phyloP scores from a whole-genome alignment of 1,140 invertebrate genomes.

The Pseudomyrmex sp. region DNA sequence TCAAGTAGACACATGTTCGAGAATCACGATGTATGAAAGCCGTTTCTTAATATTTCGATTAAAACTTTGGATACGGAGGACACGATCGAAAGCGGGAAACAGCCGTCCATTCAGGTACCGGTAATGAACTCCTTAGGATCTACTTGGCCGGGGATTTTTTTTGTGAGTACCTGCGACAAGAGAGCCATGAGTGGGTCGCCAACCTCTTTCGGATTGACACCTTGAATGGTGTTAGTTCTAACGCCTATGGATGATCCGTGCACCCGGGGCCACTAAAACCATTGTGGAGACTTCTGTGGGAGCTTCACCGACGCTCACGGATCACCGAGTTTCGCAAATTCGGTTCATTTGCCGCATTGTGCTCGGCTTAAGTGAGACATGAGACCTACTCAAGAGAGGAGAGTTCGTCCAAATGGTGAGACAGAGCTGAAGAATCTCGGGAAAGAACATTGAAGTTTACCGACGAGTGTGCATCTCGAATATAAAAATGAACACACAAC shows the following conservation, averaged over 20 bases:
- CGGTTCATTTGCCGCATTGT: conserved; percentile 85
- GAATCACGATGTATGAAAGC: conserved; percentile 48
- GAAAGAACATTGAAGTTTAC: conserved; percentile 85
- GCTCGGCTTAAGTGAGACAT: conserved; percentile 81
- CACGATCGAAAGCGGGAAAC: conserved; percentile 38
- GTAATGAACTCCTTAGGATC: conserved; percentile 80
- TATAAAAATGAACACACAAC: neutral
- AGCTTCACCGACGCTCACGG: conserved; percentile 50
- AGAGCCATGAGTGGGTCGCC: conserved; percentile 57
- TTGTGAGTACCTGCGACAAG: conserved; percentile 74
- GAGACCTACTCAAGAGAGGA: conserved; percentile 77
- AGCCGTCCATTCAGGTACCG: conserved; percentile 67
- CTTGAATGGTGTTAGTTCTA: conserved; percentile 85
- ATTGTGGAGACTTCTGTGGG: conserved; percentile 47
- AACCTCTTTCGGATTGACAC: conserved; percentile 82
- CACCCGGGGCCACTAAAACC: conserved; percentile 75
- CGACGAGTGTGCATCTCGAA: conserved; percentile 68
- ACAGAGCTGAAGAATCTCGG: conserved; percentile 74
- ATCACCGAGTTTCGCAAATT: conserved; percentile 84
- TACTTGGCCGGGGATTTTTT: conserved; percentile 57
- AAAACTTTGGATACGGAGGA: conserved; percentile 27
- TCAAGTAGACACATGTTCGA: conserved; percentile 11
- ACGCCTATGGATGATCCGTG: conserved; percentile 77
- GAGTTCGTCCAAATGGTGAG: conserved; percentile 58
- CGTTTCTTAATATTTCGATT: conserved; percentile 57